Percentiles rank a stretch among this genome's conserved stretches.
Conservation (phyloP, 2,888 invertebrate species). For the Agrotis segetum region DNA sequence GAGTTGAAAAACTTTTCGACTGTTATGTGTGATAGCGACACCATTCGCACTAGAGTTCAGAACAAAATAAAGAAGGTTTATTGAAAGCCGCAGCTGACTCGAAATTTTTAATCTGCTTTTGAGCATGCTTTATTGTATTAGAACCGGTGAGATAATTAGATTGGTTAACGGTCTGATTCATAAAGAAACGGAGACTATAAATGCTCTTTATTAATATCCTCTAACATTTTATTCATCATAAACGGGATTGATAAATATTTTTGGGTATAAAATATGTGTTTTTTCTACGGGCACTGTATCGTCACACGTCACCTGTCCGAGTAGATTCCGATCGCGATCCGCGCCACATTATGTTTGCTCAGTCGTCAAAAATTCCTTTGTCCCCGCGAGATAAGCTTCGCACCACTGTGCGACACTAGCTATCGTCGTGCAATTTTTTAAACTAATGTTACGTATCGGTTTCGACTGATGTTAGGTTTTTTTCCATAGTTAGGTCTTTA, state of each 20-base stretch:
- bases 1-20: slow-evolving; percentile 85
- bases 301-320: slow-evolving; percentile 85
- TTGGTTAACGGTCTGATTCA: slow-evolving; percentile 19
- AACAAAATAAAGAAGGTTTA: slow-evolving; percentile 60
- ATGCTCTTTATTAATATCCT: slow-evolving; percentile 18
- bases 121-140: slow-evolving; percentile 18
- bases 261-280: slow-evolving; percentile 48
- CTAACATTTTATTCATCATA: slow-evolving; percentile 17
- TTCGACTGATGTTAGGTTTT: slow-evolving; percentile 25
- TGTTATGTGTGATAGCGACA: slow-evolving; percentile 79
- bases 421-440: slow-evolving; percentile 67
- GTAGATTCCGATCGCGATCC: slow-evolving; percentile 78
- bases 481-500: slow-evolving; percentile 10
- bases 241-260: slow-evolving; percentile 24
- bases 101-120: slow-evolving; percentile 39
- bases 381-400: slow-evolving; percentile 79
- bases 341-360: slow-evolving; percentile 84
- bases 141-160: slow-evolving; percentile 15
- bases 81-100: slow-evolving; percentile 48
- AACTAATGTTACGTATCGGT: slow-evolving; percentile 65
- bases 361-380: slow-evolving; percentile 88
- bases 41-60: slow-evolving; percentile 71
- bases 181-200: slow-evolving; percentile 35
- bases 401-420: slow-evolving; percentile 70
- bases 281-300: slow-evolving; percentile 71